phyloP scores from a whole-genome alignment of 1,140 invertebrate species.

The Pentalonia nigronervosa region DNA sequence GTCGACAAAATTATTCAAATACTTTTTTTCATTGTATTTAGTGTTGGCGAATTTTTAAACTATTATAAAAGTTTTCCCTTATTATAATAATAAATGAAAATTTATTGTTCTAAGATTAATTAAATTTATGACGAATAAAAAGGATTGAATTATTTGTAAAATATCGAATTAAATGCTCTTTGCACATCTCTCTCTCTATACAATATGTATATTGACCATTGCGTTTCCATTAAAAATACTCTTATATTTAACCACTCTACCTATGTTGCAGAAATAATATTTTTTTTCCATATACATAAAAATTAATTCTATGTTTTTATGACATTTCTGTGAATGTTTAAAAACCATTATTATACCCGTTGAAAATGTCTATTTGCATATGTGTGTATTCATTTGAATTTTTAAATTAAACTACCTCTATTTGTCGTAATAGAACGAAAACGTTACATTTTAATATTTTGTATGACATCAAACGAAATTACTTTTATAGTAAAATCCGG shows the following conservation, averaged over 20 bases:
- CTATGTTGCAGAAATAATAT: not conserved
- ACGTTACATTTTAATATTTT: not conserved
- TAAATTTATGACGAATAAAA: slow-evolving; percentile 8
- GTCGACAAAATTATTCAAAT: not conserved
- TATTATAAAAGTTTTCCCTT: not conserved
- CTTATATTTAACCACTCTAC: not conserved
- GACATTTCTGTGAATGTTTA: not conserved
- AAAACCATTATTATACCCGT: not conserved
- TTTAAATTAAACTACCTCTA: not conserved
- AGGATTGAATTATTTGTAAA: not conserved
- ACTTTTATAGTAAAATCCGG: not conserved
- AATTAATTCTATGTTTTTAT: not conserved
- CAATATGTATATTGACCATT: not conserved
- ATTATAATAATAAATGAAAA: slow-evolving; percentile 20
- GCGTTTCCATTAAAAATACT: not conserved
- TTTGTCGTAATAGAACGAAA: not conserved
- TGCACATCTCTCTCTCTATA: not conserved
- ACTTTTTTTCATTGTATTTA: not conserved
- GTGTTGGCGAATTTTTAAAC: not conserved
- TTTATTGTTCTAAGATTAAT: slow-evolving; percentile 9
- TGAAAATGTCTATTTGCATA: not conserved
- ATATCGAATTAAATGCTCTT: slow-evolving; percentile 10
- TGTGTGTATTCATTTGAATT: not conserved
- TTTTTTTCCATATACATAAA: not conserved
- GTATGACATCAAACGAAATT: not conserved